phyloP scores from a whole-genome alignment of 2,797 vertebrate genomes.

The Betta splendens region DNA sequence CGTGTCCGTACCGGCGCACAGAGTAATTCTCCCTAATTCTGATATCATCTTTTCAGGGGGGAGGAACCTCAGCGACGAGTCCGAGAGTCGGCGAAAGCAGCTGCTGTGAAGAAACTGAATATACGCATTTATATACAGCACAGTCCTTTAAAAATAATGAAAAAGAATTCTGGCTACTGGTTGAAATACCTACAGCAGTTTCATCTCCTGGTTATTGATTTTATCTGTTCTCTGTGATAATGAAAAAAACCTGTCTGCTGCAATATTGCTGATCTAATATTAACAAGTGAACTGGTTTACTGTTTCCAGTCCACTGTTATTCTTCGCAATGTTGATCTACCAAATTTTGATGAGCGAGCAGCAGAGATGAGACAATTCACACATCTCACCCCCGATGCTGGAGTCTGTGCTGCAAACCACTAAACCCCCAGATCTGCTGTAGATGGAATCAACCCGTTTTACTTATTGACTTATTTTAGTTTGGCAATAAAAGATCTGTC shows the following conservation, averaged over 20 bases:
- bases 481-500: background rate
- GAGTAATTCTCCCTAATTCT: constrained; percentile 40
- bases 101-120: background rate
- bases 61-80: constrained; percentile 6
- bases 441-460: background rate
- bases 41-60: constrained; percentile 27
- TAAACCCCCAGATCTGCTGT: background rate
- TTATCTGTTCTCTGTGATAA: background rate
- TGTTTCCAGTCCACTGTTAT: background rate
- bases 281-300: constrained; percentile 2
- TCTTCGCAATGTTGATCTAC: background rate
- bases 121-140: too few relatives aligned
- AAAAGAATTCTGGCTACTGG: background rate
- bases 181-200: background rate
- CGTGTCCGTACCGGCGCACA: constrained; percentile 20
- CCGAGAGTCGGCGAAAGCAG: too few relatives aligned
- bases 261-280: background rate
- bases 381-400: background rate
- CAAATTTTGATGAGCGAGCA: background rate
- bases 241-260: background rate
- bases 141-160: background rate
- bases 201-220: background rate
- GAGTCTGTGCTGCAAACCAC: background rate
- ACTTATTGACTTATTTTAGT: background rate
- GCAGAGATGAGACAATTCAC: background rate